Conservation (phyloP, 2,113 vertebrate species). For the Hymenochirus boettgeri region DNA sequence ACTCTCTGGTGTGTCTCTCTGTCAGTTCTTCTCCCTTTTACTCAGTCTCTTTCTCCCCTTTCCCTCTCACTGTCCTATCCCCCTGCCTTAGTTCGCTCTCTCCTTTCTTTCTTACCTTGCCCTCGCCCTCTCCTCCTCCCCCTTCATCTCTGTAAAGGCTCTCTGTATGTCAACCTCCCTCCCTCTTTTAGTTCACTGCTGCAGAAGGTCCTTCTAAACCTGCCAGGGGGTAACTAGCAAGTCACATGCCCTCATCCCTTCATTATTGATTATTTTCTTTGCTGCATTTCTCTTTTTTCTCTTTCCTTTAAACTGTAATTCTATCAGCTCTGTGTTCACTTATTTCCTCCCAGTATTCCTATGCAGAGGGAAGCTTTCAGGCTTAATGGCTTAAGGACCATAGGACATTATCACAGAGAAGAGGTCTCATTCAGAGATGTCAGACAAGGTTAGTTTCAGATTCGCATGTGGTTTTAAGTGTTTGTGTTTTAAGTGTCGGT, state of each 20-base stretch:
- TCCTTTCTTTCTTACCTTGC: background rate
- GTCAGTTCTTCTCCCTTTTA: background rate
- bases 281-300: background rate
- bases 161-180: constrained; percentile 64
- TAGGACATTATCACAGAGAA: too few species aligned
- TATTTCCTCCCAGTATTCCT: too few species aligned
- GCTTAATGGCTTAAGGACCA: too few species aligned
- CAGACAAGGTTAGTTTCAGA: too few species aligned
- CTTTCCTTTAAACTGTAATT: background rate
- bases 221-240: constrained; percentile 57
- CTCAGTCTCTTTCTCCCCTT: background rate
- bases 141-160: constrained; percentile 46
- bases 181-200: constrained; percentile 55
- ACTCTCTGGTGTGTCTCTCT: background rate
- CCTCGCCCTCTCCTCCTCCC: background rate
- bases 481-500: too few species aligned
- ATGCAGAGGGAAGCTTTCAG: too few species aligned
- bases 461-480: too few species aligned
- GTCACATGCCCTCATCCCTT: background rate
- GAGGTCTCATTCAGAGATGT: too few species aligned
- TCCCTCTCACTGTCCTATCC: background rate
- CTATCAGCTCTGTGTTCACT: too few species aligned
- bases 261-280: background rate
- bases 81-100: background rate
- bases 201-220: constrained; percentile 57